phyloP scores from a whole-genome alignment of 2,888 invertebrate species.

The Chrysolina americana region DNA sequence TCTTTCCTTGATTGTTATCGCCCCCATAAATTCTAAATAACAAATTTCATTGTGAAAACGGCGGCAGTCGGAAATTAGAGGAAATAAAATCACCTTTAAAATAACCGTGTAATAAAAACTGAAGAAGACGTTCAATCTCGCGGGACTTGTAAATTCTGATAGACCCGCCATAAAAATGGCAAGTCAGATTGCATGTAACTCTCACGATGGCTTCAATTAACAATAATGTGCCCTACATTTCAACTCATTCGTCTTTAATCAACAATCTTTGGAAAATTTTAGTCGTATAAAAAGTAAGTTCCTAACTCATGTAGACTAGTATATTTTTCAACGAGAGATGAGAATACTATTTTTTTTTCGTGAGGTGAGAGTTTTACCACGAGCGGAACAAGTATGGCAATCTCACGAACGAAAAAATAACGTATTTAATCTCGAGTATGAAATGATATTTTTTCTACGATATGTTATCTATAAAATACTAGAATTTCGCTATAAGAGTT shows the following conservation, averaged over 20 bases:
- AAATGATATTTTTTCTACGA: too few relatives aligned
- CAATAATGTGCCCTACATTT: background rate
- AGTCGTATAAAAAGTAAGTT: background rate
- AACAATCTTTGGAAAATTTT: background rate
- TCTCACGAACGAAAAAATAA: too few relatives aligned
- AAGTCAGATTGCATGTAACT: background rate
- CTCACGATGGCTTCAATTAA: background rate
- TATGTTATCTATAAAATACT: too few relatives aligned
- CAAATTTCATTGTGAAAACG: background rate
- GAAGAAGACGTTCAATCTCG: background rate
- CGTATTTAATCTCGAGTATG: too few relatives aligned
- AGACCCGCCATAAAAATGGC: slow-evolving; percentile 7
- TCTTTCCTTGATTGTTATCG: background rate
- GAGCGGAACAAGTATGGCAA: too few relatives aligned
- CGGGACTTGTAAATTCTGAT: background rate
- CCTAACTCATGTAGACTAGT: too few relatives aligned
- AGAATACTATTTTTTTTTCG: too few relatives aligned
- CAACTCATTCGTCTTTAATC: background rate
- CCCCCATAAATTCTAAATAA: background rate
- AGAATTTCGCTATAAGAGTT: too few relatives aligned
- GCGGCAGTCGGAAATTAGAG: background rate
- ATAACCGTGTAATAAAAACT: background rate
- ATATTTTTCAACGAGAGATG: too few relatives aligned
- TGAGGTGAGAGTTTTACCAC: too few relatives aligned
- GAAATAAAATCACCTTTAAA: slow-evolving; percentile 3